These are phyloP conservation scores for Melanostigma gelatinosum DNA, from an alignment of 2,113 vertebrate species.

Conservation along the genomic window DNA sequence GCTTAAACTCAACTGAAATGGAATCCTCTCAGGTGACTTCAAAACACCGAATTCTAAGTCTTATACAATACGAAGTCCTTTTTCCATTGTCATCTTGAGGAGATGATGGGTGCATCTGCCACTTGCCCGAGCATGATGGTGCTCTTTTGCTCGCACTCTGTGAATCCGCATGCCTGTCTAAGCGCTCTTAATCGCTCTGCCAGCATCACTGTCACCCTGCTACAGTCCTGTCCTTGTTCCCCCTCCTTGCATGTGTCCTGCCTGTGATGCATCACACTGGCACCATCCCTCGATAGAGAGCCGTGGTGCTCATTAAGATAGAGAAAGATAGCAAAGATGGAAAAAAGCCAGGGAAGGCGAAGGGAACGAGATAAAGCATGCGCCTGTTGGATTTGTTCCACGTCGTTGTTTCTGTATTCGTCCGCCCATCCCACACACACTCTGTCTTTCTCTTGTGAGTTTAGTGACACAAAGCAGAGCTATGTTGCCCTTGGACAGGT, in stretches of 20 bases:
- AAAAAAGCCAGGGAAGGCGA: slow-evolving; percentile 63
- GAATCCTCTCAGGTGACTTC: not conserved
- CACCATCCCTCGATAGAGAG: slow-evolving; percentile 75
- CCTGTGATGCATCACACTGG: slow-evolving; percentile 76
- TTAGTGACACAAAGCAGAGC: slow-evolving; percentile 60
- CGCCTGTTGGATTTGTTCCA: slow-evolving; percentile 82
- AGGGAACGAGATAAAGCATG: slow-evolving; percentile 79
- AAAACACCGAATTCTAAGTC: not conserved
- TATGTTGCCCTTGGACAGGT: slow-evolving; percentile 67
- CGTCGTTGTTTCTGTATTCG: slow-evolving; percentile 81
- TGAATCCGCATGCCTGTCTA: slow-evolving; percentile 61
- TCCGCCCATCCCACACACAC: slow-evolving; percentile 25
- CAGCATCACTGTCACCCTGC: slow-evolving; percentile 63
- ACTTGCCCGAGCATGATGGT: slow-evolving; percentile 35
- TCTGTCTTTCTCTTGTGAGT: slow-evolving; percentile 53
- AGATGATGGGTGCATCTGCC: slow-evolving; percentile 18
- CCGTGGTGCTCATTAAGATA: slow-evolving; percentile 84
- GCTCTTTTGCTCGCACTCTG: slow-evolving; percentile 45
- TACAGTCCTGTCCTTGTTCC: slow-evolving; percentile 65
- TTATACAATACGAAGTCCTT: not conserved
- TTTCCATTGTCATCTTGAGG: slow-evolving; percentile 5
- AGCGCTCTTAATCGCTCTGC: slow-evolving; percentile 64
- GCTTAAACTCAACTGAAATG: slow-evolving; percentile 2
- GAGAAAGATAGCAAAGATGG: slow-evolving; percentile 80
- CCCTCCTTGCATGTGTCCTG: slow-evolving; percentile 56